Conservation (phyloP, 2,113 vertebrate species). For the Aix galericulata region DNA sequence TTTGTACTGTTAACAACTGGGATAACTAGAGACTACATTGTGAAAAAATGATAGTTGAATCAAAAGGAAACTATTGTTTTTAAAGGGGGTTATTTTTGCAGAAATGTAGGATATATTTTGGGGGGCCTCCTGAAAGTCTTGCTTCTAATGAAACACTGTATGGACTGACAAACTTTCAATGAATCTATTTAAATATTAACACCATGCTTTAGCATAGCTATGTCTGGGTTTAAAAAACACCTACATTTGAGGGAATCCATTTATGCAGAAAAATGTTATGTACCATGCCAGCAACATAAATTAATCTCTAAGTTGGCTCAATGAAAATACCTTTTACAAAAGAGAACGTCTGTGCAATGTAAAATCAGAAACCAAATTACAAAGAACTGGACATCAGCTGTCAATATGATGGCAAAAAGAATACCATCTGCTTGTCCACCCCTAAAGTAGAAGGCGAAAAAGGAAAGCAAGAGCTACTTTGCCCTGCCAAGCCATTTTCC, state of each 20-base stretch:
- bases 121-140: background rate
- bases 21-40: background rate
- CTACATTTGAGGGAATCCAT: background rate
- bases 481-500: background rate
- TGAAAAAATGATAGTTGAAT: background rate
- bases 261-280: background rate
- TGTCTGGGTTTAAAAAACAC: background rate
- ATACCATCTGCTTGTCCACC: background rate
- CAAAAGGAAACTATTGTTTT: background rate
- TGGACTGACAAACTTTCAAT: background rate
- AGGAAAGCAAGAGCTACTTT: background rate
- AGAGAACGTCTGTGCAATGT: background rate
- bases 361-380: background rate
- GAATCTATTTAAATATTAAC: background rate
- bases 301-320: background rate
- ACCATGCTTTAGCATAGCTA: background rate
- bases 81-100: background rate
- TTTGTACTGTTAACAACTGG: background rate
- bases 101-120: background rate
- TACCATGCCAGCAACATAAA: background rate
- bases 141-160: background rate
- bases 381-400: background rate
- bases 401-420: background rate
- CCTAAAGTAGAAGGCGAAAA: background rate
- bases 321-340: background rate